Conservation (phyloP, 2,797 vertebrate genomes). For the Mionectes olivaceus region DNA sequence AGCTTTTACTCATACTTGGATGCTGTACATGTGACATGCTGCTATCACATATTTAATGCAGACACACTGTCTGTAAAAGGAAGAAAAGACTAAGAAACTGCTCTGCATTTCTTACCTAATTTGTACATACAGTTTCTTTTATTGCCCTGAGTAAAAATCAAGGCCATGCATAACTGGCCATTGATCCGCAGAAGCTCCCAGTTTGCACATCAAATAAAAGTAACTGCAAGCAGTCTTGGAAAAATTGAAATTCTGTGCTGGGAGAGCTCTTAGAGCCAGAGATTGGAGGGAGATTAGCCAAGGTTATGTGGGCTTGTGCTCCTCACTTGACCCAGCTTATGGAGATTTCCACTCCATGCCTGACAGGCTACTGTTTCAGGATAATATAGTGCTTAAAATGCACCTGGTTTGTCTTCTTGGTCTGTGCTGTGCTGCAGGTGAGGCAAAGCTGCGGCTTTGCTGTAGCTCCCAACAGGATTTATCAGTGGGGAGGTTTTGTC, state of each 20-base stretch:
- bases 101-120: background rate
- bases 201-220: background rate
- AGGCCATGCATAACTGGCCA: background rate
- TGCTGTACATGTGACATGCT: background rate
- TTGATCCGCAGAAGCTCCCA: background rate
- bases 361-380: background rate
- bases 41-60: background rate
- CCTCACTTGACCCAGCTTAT: fast-evolving
- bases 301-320: background rate
- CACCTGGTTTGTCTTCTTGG: background rate
- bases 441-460: background rate
- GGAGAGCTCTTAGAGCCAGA: background rate
- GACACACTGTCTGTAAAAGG: background rate
- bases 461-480: background rate
- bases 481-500: background rate
- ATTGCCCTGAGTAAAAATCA: background rate
- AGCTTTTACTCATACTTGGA: slow-evolving; percentile 3
- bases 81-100: background rate
- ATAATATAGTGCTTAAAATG: background rate
- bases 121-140: background rate
- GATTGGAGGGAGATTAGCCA: background rate
- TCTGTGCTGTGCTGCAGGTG: background rate
- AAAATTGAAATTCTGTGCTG: background rate
- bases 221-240: background rate
- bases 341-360: background rate